Evolutionary conservation across 1,140 invertebrate species (phyloP), one percentile per base, ranked within the genome.

Genomic region (Leucophenga varia): DNA sequence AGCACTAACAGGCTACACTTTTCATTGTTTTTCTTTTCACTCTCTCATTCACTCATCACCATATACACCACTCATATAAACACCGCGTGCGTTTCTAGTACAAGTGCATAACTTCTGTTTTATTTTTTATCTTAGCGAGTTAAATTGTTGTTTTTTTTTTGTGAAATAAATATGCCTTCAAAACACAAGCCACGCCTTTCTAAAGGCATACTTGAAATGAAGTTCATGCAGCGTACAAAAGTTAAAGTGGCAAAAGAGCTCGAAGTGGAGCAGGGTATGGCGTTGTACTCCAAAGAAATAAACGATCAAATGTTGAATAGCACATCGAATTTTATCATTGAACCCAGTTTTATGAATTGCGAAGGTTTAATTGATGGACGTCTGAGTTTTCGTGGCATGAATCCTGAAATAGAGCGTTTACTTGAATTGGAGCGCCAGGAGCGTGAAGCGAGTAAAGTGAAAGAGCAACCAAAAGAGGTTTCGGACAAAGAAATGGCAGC

Each of bases 201-300:
- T 0, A 88, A 86, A 64, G 80, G 82, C 9, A 81, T 88, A 40
- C 65, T 89, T 50, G 83, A 88, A 48, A 89, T 89, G 87, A 88
- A 88, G 81, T 95, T 95, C 76, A 95, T 95, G 92, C 89, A 90
- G 75, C 85, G 84, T 64, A 91, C 88, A 25, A 93, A 90, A 77
- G 85, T 90, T 35, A 85, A 88, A 67, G 82, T 89, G 10, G 84
- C 88, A 55, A 84, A 86, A 64, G 85, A 91, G 75, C 64, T 81
- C 34, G 86, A 86, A 76, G 86, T 89, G 69, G 81, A 85, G 85
- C 79, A 84, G 81, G 52, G 83, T 82, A 74, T 78, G 75, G 65
- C 61, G 12, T 38, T 71, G 21, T 85, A 88, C 73, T 81, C 82
- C 30, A 80, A 81, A 67, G 82, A 84, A 64, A 80, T 84, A 52